Evolutionary conservation across 2,888 invertebrate genomes (phyloP), one percentile per base, ranked within the genome.

Genomic region (Eristalis tenax): DNA sequence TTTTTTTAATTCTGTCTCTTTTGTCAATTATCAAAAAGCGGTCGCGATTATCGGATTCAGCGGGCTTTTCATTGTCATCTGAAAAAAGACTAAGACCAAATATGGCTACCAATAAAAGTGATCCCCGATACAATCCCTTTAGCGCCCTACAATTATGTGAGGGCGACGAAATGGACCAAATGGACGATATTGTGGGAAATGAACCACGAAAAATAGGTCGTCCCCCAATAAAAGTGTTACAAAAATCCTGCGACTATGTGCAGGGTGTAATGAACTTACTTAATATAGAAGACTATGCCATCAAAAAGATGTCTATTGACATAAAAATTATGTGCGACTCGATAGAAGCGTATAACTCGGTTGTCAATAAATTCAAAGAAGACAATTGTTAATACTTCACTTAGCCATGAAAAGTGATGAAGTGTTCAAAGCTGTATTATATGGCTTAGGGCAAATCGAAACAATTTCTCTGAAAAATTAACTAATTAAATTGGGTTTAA

Each of bases 341-440:
- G 1, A n/a, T 32, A 28, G 32, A 63, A 32, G 2, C 63, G n/a
- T n/a, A n/a, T n/a, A n/a, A n/a, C n/a, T n/a, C n/a, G n/a, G n/a
- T n/a, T n/a, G n/a, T n/a, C n/a, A n/a, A n/a, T n/a, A n/a, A n/a
- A n/a, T n/a, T n/a, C n/a, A n/a, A n/a, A n/a, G n/a, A n/a, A n/a
- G n/a, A 63, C n/a, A 63, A 32, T 32, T 32, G 63, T 63, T n/a
- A 63, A 32, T 63, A 63, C n/a, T 63, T 28, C 15, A 32, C 63
- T n/a, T 5, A 15, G 23, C 2, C 23, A 23, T 22, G 22, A 57
- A 23, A 23, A 57, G 22, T 57, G 57, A 57, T 11, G 23, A 23
- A 57, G 57, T 23, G 22, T 23, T 22, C 15, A 57, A 23, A 23
- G 11, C 23, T 5, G 59, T 26, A 11, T 23, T 59, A 23, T 59